A percentile compares a stretch with the other conserved stretches of the same genome.
Evolutionary conservation across 1,140 invertebrate species (phyloP).

Genomic region (Papilio polytes): DNA sequence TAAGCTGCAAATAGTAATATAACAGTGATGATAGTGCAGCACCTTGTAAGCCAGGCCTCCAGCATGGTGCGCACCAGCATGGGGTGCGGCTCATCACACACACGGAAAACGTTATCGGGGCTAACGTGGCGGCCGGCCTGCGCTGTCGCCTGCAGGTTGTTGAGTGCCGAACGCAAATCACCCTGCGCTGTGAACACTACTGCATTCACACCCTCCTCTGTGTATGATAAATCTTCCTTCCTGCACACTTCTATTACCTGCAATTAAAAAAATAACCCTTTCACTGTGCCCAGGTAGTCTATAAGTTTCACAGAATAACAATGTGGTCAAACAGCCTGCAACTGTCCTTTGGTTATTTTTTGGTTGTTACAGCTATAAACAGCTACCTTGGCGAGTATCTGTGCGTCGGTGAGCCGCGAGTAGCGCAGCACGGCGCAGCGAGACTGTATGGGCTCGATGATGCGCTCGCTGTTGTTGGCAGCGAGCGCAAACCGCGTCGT

Average conservation of each 20-base stretch:
- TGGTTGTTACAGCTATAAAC: background rate
- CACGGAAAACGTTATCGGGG: slow-evolving; percentile 99
- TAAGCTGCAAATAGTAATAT: background rate
- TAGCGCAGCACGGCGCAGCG: slow-evolving; percentile 99
- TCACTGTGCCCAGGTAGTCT: background rate
- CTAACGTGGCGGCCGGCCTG: slow-evolving; percentile 97
- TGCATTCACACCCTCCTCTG: slow-evolving; percentile 97
- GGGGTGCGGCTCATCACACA: slow-evolving; percentile 99
- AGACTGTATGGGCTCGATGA: slow-evolving; percentile 99
- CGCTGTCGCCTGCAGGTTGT: slow-evolving; percentile 98
- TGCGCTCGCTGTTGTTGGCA: slow-evolving; percentile 99
- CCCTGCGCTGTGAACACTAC: slow-evolving; percentile 99
- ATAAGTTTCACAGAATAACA: too few species aligned
- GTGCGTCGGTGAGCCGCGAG: slow-evolving; percentile 94
- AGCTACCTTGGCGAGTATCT: slow-evolving; percentile 90
- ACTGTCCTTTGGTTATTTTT: background rate
- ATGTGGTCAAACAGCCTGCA: too few species aligned
- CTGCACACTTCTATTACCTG: slow-evolving; percentile 85
- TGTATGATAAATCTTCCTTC: slow-evolving; percentile 89
- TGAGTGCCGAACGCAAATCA: slow-evolving; percentile 98
- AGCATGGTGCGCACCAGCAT: slow-evolving; percentile 97
- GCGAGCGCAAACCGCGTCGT: slow-evolving; percentile 99
- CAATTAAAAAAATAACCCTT: slow-evolving; percentile 39
- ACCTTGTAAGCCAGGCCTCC: slow-evolving; percentile 94
- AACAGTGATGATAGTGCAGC: background rate